Evolutionary conservation across 2,888 invertebrate genomes (phyloP), one percentile per base, ranked within the genome.

Genomic region (Drosophila longiperda): DNA sequence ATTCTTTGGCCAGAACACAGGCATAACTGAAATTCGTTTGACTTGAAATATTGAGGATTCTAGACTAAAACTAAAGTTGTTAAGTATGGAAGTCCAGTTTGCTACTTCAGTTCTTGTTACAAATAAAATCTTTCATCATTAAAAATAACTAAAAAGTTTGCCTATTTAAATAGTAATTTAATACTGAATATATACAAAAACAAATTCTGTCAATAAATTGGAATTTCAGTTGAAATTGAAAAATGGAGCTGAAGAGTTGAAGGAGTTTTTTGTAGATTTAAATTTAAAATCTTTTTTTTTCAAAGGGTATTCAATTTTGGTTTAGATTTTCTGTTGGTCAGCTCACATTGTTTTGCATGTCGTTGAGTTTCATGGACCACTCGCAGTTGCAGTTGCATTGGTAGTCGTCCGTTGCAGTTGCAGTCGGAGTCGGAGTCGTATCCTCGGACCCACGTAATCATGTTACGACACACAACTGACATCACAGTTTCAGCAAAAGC

Each of bases 391-490:
- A 48, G 42, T 54, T 20, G 53, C 36, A 58, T 33, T n/a, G n/a
- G n/a, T n/a, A n/a, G n/a, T n/a, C n/a, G n/a, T n/a, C n/a, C n/a
- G 67, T 48, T 26, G 48, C 26, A 48, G 42, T 54, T 20, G 53
- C 36, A 33, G 48, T 57, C 17, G 55, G 29, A 59, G 40, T 59
- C 60, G 60, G 32, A 29, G 60, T 49, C 64, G 61, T 78, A 79
- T 80, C 73, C 80, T 79, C 64, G 82, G 80, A 82, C 79, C 90
- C 88, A 85, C 87, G 85, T 90, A 90, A 90, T 86, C 88, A 89
- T 89, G 87, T 91, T 90, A 81, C 90, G 89, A 89, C 90, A 91
- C 82, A 86, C 84, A 86, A 81, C 87, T 91, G 90, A 90, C 90
- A 91, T 87, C 89, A 86, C 81, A 90, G 86, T 90, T 90, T 85